These are phyloP conservation scores for Ammodytes dubius DNA, from an alignment of 2,113 vertebrate species.

Conservation along the genomic window DNA sequence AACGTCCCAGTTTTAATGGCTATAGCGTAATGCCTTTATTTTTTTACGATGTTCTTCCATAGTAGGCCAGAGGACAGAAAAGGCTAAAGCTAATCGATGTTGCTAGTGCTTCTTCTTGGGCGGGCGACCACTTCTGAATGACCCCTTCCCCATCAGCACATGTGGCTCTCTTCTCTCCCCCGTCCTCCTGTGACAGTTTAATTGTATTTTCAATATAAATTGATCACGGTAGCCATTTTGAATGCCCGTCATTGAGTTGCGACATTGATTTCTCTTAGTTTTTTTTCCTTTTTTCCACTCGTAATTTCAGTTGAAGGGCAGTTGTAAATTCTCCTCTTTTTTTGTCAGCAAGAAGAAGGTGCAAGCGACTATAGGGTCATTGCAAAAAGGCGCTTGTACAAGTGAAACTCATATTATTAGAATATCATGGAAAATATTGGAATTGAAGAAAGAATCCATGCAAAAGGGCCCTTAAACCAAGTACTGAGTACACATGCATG, in stretches of 20 bases:
- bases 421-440: too few species aligned
- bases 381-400: slow-evolving; percentile 22
- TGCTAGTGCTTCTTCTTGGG: slow-evolving; percentile 37
- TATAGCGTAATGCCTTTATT: slow-evolving; percentile 54
- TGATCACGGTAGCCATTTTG: slow-evolving; percentile 74
- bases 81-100: slow-evolving; percentile 59
- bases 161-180: slow-evolving; percentile 67
- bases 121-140: slow-evolving; percentile 52
- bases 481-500: too few species aligned
- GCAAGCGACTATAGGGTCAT: slow-evolving; percentile 54
- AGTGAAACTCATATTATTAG: too few species aligned
- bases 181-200: slow-evolving; percentile 69
- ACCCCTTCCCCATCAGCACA: slow-evolving; percentile 23
- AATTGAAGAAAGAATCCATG: too few species aligned
- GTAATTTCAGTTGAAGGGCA: slow-evolving; percentile 71
- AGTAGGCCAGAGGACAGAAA: slow-evolving; percentile 66
- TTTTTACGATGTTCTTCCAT: slow-evolving; percentile 54
- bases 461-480: too few species aligned
- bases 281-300: slow-evolving; percentile 33
- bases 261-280: slow-evolving; percentile 73
- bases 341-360: slow-evolving; percentile 39
- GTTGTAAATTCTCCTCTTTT: slow-evolving; percentile 64
- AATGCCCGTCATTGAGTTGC: slow-evolving; percentile 62
- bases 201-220: slow-evolving; percentile 83
- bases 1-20: slow-evolving; percentile 40